These are phyloP conservation scores for Dynastes hyllus DNA, from an alignment of 2,888 invertebrate species.

Conservation along the genomic window DNA sequence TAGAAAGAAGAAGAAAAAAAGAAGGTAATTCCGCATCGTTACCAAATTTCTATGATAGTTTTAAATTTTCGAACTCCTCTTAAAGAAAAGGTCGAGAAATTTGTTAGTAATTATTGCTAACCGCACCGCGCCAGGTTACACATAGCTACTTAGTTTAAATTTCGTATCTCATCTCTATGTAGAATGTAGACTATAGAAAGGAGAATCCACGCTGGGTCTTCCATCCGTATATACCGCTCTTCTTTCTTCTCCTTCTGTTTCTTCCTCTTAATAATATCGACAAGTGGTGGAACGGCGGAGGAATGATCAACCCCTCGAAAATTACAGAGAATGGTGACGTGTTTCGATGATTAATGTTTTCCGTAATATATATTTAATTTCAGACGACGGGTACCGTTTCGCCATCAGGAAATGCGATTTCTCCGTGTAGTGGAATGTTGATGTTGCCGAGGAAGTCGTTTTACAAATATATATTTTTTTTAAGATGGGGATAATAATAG, in stretches of 20 bases:
- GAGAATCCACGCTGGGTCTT: conserved; percentile 6
- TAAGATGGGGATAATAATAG: too few relatives aligned
- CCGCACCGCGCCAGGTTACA: conserved; percentile 53
- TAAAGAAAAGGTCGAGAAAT: conserved; percentile 58
- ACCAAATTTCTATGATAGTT: conserved; percentile 52
- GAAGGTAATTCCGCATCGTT: conserved; percentile 64
- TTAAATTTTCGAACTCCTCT: conserved; percentile 62
- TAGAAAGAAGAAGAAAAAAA: conserved; percentile 63
- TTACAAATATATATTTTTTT: too few relatives aligned
- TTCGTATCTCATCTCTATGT: conserved; percentile 58
- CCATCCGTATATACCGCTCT: not conserved
- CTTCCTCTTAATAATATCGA: conserved; percentile 9
- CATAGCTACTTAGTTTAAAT: conserved; percentile 65
- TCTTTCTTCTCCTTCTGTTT: not conserved
- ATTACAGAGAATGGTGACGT: conserved; percentile 67
- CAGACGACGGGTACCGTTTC: conserved; percentile 42
- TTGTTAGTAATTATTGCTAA: conserved; percentile 64
- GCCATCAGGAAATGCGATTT: conserved; percentile 45
- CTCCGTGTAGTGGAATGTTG: conserved; percentile 6
- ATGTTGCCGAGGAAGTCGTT: not conserved
- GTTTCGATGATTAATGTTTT: conserved; percentile 66
- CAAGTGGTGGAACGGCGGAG: conserved; percentile 60
- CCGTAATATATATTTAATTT: conserved; percentile 55
- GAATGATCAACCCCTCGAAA: conserved; percentile 59
- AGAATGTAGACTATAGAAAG: not conserved